Conservation (phyloP, 2,888 invertebrate species). For the Synergus gifuensis region DNA sequence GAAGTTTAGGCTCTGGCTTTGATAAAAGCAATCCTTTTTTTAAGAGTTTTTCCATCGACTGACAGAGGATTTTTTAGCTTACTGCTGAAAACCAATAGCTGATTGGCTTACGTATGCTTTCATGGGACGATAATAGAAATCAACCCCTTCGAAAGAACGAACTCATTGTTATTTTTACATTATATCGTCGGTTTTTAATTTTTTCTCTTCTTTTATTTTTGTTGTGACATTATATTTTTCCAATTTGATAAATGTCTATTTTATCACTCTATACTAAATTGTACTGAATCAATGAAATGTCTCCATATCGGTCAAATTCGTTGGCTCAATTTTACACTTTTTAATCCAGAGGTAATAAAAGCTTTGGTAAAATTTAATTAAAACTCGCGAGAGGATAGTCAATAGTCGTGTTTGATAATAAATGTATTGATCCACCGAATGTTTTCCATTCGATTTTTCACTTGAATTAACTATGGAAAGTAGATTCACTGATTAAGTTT, state of each 20-base stretch:
- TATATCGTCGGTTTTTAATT: not conserved
- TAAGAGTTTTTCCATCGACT: not conserved
- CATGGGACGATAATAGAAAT: not conserved
- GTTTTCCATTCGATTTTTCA: not conserved
- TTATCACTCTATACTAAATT: not conserved
- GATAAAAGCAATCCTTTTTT: not conserved
- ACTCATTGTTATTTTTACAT: not conserved
- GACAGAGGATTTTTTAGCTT: not conserved
- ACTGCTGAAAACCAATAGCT: not conserved
- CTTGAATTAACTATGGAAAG: too few relatives aligned
- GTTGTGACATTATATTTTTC: not conserved
- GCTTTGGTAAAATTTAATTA: not conserved
- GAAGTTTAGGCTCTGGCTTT: not conserved
- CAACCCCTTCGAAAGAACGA: not conserved
- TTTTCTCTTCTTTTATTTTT: not conserved
- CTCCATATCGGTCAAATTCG: slow-evolving; percentile 11
- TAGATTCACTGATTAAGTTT: too few relatives aligned
- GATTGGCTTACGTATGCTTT: not conserved
- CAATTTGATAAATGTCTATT: not conserved
- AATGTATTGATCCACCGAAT: not conserved
- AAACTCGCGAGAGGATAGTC: not conserved
- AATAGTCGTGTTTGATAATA: not conserved
- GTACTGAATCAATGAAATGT: slow-evolving; percentile 30
- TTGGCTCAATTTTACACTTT: slow-evolving; percentile 1
- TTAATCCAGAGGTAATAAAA: slow-evolving; percentile 7